Base-by-base conservation (phyloP, 2,888 invertebrate genomes). In the Cynaeus angustus region DNA sequence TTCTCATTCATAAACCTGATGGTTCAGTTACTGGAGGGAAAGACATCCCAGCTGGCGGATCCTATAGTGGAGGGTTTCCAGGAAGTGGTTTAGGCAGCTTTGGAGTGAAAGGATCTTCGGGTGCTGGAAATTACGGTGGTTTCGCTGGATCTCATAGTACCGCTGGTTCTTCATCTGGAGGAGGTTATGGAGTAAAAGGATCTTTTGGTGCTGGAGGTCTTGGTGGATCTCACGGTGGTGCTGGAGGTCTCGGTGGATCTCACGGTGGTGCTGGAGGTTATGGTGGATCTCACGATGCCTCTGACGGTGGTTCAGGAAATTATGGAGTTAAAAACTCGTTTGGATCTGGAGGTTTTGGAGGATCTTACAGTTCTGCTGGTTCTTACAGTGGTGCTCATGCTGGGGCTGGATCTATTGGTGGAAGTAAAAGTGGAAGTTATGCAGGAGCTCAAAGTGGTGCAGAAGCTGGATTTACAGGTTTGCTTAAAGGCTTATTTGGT, bases 11-110 rank as follows among this genome's bases (percentile, higher is more conserved):
- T 9, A 58, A 58, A 58, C 58, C 66, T n/a, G 70, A 70, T 56
- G 70, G 70, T 13, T 50, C 70, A 4, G 37, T 66, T 9, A 43
- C 66, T n/a, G 12, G 38, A 12, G 66, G 59, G 26, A 58, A 10
- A 30, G 58, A 58, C 43, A 8, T 14, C 2, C 16, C 38, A 37
- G 6, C 55, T 13, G 16, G 56, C 37, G 37, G 37, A 37, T 37
- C 37, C 4, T 37, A 5, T 6, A n/a, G n/a, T n/a, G n/a, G n/a
- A n/a, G 37, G 37, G 2, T n/a, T 2, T 13, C 33, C 53, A 9
- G 9, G 37, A 8, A 14, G 37, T 14, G 37, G 53, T 14, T 43
- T n/a, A 37, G 37, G 37, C 1, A 7, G 37, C 6, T 37, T 37
- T 21, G 21, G 21, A 21, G 21, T 21, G 4, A 21, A 21, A 21